Conservation (phyloP, 2,888 invertebrate species). For the Athalia circularis region DNA sequence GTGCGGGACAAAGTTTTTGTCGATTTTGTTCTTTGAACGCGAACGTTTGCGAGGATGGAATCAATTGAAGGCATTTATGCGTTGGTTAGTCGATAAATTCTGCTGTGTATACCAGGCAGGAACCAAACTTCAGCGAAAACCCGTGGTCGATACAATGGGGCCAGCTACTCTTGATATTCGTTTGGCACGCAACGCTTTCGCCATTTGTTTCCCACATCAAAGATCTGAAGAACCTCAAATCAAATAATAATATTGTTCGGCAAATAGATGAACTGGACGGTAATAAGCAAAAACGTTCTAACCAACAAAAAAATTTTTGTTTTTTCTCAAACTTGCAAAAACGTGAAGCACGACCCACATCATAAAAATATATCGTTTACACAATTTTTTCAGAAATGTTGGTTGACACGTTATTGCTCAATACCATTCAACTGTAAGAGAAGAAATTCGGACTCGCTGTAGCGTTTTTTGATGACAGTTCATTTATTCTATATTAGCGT, state of each 20-base stretch:
- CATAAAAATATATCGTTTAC: too few relatives aligned
- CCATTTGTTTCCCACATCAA: constrained; percentile 6
- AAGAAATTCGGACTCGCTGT: not conserved
- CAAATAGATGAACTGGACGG: not conserved
- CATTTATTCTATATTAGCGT: not conserved
- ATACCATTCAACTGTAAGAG: too few relatives aligned
- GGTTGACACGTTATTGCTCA: too few relatives aligned
- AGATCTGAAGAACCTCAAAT: constrained; percentile 32
- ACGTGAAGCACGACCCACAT: too few relatives aligned
- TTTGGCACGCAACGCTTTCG: constrained; percentile 17
- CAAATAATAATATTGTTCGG: constrained; percentile 24
- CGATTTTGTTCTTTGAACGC: not conserved
- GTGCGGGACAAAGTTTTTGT: too few relatives aligned
- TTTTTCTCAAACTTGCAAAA: too few relatives aligned
- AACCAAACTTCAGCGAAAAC: not conserved
- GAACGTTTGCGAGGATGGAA: not conserved
- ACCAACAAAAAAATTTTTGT: too few relatives aligned
- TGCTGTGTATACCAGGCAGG: not conserved
- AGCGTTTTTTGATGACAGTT: not conserved
- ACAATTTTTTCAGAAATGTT: too few relatives aligned
- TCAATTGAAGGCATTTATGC: constrained; percentile 4
- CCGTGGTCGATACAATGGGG: not conserved
- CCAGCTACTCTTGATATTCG: not conserved
- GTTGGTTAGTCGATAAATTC: constrained; percentile 20
- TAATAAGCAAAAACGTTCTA: too few relatives aligned